Evolutionary conservation across 2,888 invertebrate genomes (phyloP), one percentile per base, ranked within the genome.

Genomic region (Parnassius glacialis): DNA sequence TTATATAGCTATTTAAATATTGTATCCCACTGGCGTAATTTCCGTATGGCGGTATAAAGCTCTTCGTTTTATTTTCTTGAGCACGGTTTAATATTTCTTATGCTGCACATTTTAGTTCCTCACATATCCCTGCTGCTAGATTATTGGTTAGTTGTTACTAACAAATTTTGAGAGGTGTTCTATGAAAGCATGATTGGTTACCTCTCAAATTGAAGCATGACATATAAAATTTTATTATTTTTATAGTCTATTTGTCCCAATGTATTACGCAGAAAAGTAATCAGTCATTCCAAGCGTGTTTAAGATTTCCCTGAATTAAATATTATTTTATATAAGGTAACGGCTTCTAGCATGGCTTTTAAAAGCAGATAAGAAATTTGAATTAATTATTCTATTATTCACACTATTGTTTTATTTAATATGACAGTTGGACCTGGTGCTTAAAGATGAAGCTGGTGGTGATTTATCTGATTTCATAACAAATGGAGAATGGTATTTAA

Each of bases 401-500:
- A 34, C 34, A 34, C 34, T 34, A 34, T 16, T 13, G 72, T 69
- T 64, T 67, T 44, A 67, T 74, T 68, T 72, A 62, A 79, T 78
- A 75, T 79, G 68, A 90, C 94, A 97, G 96, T 94, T 99, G 93
- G 98, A 99, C 94, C 95, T 99, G 92, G 95, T 96, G 90, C 95
- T 99, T 87, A 97, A 98, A 92, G 97, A 97, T 81, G 96, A 97
- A 84, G 94, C 94, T 75, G 98, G 97, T 74, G 99, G 99, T 73
- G 99, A 99, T 92, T 94, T 97, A 78, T 96, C 97, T 77, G 97
- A 97, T 93, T 99, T 99, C 94, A 98, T 99, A 87, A 96, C 97
- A 78, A 99, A 99, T 87, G 99, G 99, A 80, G 99, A 99, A 93
- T 99, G 99, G 99, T 97, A 98, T 92, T 94, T 99, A 83, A 95